These are phyloP conservation scores for Danaus chrysippus DNA, from an alignment of 2,888 invertebrate genomes.

Conservation along the genomic window DNA sequence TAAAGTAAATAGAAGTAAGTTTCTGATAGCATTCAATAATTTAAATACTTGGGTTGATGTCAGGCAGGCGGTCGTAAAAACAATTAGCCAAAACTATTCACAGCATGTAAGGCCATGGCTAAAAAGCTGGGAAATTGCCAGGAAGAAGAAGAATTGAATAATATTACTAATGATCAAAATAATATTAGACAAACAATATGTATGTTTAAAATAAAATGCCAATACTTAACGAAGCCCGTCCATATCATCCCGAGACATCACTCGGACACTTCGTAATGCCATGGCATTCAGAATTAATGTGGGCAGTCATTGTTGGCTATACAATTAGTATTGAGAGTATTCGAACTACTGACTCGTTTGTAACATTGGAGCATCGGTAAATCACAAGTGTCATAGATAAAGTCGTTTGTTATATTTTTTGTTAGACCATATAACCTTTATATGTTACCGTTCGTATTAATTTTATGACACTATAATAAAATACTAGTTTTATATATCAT, in stretches of 20 bases:
- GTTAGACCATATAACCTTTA: not conserved
- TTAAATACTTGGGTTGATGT: too few relatives aligned
- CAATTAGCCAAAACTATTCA: too few relatives aligned
- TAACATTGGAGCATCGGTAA: slow-evolving; percentile 8
- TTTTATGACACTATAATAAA: not conserved
- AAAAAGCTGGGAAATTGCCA: too few relatives aligned
- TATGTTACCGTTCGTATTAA: not conserved
- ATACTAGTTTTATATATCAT: not conserved
- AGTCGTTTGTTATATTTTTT: slow-evolving; percentile 20
- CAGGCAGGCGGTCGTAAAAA: too few relatives aligned
- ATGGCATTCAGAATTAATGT: slow-evolving; percentile 59
- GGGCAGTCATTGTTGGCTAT: slow-evolving; percentile 63
- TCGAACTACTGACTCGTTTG: slow-evolving; percentile 40
- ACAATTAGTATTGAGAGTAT: slow-evolving; percentile 59
- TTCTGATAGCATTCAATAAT: too few relatives aligned
- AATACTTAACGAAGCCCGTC: slow-evolving; percentile 55
- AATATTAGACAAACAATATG: slow-evolving; percentile 8
- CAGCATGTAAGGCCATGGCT: too few relatives aligned
- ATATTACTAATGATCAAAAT: too few relatives aligned
- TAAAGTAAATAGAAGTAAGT: too few relatives aligned
- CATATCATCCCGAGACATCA: slow-evolving; percentile 68
- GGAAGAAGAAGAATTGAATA: too few relatives aligned
- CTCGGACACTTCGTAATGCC: slow-evolving; percentile 62
- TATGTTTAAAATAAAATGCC: slow-evolving; percentile 38
- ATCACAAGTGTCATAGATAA: slow-evolving; percentile 17